Base-by-base conservation (phyloP, 2,797 vertebrate species). In the Gallirallus australis region DNA sequence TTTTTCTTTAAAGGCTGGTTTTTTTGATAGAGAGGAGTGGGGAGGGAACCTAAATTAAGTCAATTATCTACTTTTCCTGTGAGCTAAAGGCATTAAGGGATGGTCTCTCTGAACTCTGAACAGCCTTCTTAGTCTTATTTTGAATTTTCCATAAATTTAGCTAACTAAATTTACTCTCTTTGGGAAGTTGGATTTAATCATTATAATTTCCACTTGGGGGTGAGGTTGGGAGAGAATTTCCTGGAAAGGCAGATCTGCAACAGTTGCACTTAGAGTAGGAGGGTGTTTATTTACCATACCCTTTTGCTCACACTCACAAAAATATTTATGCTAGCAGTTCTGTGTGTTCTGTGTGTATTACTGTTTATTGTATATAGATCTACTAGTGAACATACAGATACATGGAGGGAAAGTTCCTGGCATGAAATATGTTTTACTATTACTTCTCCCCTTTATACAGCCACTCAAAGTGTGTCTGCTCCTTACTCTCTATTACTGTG, bases 121-220 rank as follows among this genome's bases (percentile, higher is more conserved):
- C 24, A 77, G 28, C 50, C 30, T 59, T 66, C 20, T 64, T 83
- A 68, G 25, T 45, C 31, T 42, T 61, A 50, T 57, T 93, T 80
- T n/a, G 81, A 24, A 50, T 86, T 90, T 95, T 95, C 59, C 83
- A 80, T 53, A 54, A 7, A 64, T 84, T 66, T 40, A 70, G 12
- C 56, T 82, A 90, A 89, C 42, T 79, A 28, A 27, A 42, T 94
- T 93, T 84, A 9, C 35, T 91, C 17, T 85, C 35, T 87, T 80
- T 81, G 85, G 28, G 60, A 80, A 42, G 71, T 37, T 76, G 70
- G 12, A 54, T 79, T 84, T 79, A 69, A 27, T 72, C 54, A 45
- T 82, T 90, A 25, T 8, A 56, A 25, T 77, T 92, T 96, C 71
- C 48, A 89, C 47, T 27, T 40, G 17, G 37, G 56, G 37, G 59